Conservation (phyloP, 2,797 vertebrate genomes). For the Champsocephalus esox region DNA sequence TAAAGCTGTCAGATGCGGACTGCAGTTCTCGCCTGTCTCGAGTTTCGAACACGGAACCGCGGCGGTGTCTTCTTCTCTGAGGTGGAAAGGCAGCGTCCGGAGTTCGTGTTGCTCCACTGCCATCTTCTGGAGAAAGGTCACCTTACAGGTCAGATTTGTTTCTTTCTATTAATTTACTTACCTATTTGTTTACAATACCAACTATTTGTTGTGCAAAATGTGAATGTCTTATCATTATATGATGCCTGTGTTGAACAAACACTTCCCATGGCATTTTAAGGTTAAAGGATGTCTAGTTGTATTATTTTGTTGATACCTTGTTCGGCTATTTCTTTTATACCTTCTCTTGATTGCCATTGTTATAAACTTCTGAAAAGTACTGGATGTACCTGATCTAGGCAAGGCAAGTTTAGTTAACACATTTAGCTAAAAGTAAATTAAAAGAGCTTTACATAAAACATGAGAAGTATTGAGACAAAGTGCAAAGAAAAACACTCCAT, state of each 20-base stretch:
- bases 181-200: neutral
- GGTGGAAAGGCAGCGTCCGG: neutral
- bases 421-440: too few species aligned
- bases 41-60: conserved; percentile 53
- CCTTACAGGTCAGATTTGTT: neutral
- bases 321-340: neutral
- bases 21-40: neutral
- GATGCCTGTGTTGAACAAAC: neutral
- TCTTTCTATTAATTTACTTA: neutral
- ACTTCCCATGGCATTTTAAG: neutral
- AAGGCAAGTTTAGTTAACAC: too few species aligned
- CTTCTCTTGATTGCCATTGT: neutral
- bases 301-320: neutral
- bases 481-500: too few species aligned
- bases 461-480: too few species aligned
- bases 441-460: too few species aligned
- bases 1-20: neutral
- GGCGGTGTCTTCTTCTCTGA: neutral
- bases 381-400: neutral
- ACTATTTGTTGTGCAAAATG: neutral
- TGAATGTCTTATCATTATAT: neutral
- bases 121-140: neutral
- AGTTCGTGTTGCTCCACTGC: neutral
- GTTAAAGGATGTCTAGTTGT: neutral
- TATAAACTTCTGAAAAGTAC: neutral